phyloP scores from a whole-genome alignment of 2,113 vertebrate species.

The Fregata magnificens region DNA sequence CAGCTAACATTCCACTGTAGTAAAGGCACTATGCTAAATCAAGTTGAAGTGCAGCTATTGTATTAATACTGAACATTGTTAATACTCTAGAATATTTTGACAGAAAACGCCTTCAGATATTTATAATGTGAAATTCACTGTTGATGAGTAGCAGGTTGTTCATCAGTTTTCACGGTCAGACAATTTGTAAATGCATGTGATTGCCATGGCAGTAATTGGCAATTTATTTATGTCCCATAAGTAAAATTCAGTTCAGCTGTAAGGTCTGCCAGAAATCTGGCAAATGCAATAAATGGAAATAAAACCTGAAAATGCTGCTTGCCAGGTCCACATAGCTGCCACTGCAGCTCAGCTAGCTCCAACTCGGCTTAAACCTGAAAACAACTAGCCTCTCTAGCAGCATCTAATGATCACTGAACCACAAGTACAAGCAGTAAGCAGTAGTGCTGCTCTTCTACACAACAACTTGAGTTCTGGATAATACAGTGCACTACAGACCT shows the following conservation, averaged over 20 bases:
- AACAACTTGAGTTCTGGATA: not conserved
- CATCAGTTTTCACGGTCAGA: not conserved
- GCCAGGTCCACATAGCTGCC: not conserved
- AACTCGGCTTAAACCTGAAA: not conserved
- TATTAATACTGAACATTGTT: not conserved
- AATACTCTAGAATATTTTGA: not conserved
- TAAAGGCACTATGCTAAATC: not conserved
- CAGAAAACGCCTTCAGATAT: not conserved
- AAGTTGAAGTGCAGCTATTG: not conserved
- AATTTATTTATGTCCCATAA: not conserved
- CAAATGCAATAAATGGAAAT: not conserved
- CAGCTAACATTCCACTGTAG: not conserved
- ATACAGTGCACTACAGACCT: not conserved
- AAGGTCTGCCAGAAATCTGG: not conserved
- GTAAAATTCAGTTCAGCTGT: not conserved
- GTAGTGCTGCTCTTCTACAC: not conserved
- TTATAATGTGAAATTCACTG: not conserved
- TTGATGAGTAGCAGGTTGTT: not conserved
- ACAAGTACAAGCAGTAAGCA: not conserved
- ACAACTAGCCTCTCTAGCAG: not conserved
- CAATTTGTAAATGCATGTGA: not conserved
- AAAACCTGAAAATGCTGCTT: not conserved
- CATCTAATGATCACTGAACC: not conserved
- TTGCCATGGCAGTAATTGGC: not conserved
- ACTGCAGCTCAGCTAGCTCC: not conserved